Evolutionary conservation across 2,113 vertebrate species (phyloP).

Genomic region (Cavia porcellus): DNA sequence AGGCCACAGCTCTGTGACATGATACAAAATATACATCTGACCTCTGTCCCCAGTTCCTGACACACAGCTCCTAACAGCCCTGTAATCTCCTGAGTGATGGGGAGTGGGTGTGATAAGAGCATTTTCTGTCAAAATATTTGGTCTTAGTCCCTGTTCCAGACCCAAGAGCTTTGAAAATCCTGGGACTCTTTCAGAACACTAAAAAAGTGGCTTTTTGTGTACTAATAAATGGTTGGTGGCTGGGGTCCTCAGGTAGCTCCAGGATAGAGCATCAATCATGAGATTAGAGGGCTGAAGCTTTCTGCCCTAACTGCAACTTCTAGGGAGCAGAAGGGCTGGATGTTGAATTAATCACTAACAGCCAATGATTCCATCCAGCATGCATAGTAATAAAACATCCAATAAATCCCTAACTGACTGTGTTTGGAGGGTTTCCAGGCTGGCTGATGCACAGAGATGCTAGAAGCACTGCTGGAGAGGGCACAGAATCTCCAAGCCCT

Average conservation of each 20-base stretch:
- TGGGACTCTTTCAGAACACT: background rate
- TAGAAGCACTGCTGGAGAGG: background rate
- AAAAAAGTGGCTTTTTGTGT: background rate
- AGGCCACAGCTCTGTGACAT: background rate
- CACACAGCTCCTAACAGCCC: background rate
- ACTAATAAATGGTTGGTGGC: background rate
- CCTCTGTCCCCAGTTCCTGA: background rate
- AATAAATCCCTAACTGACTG: background rate
- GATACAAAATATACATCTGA: background rate
- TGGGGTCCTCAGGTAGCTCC: background rate
- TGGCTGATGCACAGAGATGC: background rate
- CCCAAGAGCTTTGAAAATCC: background rate
- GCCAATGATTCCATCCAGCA: background rate
- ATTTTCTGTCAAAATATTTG: background rate
- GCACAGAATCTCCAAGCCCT: background rate
- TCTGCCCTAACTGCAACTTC: background rate
- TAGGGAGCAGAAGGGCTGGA: background rate
- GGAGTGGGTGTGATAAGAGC: background rate
- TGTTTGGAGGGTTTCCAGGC: background rate
- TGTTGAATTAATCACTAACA: background rate
- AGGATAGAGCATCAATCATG: background rate
- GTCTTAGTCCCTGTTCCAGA: background rate
- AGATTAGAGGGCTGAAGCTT: background rate
- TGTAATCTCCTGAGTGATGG: background rate
- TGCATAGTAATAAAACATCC: background rate